Base-by-base conservation (phyloP, 1,140 invertebrate species). In the Zaprionus kolodkinae region DNA sequence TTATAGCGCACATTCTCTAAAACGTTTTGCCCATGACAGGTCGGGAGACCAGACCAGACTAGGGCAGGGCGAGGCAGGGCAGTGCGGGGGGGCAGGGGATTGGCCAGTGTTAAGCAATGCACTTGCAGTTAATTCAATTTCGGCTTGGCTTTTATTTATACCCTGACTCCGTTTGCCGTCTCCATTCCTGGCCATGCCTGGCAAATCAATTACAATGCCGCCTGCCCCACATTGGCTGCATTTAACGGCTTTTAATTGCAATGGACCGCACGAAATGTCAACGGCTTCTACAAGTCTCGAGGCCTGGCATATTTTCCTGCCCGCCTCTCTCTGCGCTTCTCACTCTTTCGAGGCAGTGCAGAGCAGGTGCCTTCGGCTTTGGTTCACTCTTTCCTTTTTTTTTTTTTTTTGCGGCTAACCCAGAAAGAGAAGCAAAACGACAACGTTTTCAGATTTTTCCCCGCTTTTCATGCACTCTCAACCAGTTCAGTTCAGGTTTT, bases 181-280 rank as follows among this genome's bases (percentile, higher is more conserved):
- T 12, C 36, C 36, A 11, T 6, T 40, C 40, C 45, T 40, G 12
- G 52, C 35, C 62, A 72, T 66, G 72, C 76, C 72, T 77, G 74
- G 77, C 65, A 74, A 87, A 88, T 87, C 84, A 78, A 84, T 88
- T 88, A 78, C 65, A 84, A 72, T 35, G 72, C 74, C 36, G 72
- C 74, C 36, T 73, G 62, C 13, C 60, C 76, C 61, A 74, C 61
- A 62, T 72, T 70, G 64, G 73, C 43, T 79, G 72, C 72, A 75
- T 87, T 77, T 79, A 79, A 81, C 79, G 38, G 79, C 67, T 81
- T 88, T 78, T 88, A 88, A 88, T 88, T 87, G 84, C 84, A 83
- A 66, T 57, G 17, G 72, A 74, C 80, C 68, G 77, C 84, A 88
- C 77, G 84, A 88, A 87, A 87, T 87, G 84, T 87, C 84, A 87